Evolutionary conservation across 2,797 vertebrate species (phyloP).

Genomic region (Threskiornis aethiopicus): DNA sequence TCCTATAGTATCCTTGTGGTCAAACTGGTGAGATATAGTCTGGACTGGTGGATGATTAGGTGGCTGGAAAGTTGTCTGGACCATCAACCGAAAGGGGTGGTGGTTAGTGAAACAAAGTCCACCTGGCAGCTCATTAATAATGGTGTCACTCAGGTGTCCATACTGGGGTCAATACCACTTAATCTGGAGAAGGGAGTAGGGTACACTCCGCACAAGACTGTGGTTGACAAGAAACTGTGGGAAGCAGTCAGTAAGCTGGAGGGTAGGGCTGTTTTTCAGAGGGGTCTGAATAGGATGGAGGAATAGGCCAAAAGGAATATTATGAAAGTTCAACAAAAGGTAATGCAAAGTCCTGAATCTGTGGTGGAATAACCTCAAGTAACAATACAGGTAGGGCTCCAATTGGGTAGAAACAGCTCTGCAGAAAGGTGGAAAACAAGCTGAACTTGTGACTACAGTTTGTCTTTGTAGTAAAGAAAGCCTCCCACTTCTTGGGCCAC

Average conservation of each 20-base stretch:
- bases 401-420: background rate
- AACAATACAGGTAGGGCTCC: background rate
- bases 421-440: background rate
- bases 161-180: background rate
- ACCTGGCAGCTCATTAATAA: background rate
- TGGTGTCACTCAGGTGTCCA: background rate
- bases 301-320: background rate
- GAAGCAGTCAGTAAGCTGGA: background rate
- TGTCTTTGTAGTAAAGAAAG: background rate
- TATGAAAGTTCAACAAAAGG: background rate
- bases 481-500: background rate
- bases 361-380: background rate
- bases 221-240: background rate
- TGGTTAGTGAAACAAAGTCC: background rate
- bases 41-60: background rate
- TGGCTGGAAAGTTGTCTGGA: background rate
- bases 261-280: background rate
- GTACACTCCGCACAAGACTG: background rate
- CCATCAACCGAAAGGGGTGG: background rate
- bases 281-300: background rate
- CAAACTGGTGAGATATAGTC: background rate
- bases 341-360: background rate
- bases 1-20: background rate
- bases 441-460: background rate
- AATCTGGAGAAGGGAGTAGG: background rate